These are phyloP conservation scores for Caenorhabditis auriculariae DNA, from an alignment of 2,888 invertebrate genomes.

Conservation along the genomic window DNA sequence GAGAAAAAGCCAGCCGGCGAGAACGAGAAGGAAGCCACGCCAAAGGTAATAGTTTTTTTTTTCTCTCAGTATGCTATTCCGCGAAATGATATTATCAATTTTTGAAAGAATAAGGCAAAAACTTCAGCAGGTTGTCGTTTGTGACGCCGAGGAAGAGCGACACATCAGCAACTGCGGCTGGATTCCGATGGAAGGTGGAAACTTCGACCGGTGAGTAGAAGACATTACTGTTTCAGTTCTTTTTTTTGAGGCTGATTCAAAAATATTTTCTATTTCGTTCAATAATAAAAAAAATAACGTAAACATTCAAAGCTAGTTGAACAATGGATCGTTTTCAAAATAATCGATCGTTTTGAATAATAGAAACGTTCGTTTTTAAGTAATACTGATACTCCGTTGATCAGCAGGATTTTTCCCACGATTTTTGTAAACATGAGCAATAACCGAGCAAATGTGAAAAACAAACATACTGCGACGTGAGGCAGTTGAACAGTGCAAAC, in stretches of 20 bases:
- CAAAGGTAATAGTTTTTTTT: slow-evolving; percentile 17
- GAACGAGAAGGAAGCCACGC: slow-evolving; percentile 24
- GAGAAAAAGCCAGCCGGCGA: slow-evolving; percentile 37
- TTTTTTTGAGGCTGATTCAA: not conserved
- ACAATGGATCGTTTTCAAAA: no score
- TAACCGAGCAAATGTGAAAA: no score
- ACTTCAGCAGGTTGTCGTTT: slow-evolving; percentile 37
- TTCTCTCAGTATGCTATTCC: not conserved
- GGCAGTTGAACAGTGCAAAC: no score
- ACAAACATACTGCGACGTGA: no score
- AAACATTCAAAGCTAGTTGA: no score
- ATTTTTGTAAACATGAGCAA: no score
- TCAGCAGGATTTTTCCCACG: no score
- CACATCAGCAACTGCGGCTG: slow-evolving; percentile 43
- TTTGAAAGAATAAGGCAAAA: not conserved
- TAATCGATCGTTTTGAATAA: no score
- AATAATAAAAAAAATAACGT: no score
- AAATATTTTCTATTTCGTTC: not conserved
- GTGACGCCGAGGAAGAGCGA: slow-evolving; percentile 34
- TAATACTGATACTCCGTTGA: no score
- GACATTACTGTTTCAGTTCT: not conserved
- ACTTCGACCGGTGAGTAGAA: slow-evolving; percentile 35
- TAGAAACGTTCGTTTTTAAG: no score
- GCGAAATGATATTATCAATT: not conserved
- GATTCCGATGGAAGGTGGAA: slow-evolving; percentile 47